Percentiles rank a stretch among this genome's conserved stretches.
Conservation (phyloP, 2,113 vertebrate genomes). For the Ovibos moschatus region DNA sequence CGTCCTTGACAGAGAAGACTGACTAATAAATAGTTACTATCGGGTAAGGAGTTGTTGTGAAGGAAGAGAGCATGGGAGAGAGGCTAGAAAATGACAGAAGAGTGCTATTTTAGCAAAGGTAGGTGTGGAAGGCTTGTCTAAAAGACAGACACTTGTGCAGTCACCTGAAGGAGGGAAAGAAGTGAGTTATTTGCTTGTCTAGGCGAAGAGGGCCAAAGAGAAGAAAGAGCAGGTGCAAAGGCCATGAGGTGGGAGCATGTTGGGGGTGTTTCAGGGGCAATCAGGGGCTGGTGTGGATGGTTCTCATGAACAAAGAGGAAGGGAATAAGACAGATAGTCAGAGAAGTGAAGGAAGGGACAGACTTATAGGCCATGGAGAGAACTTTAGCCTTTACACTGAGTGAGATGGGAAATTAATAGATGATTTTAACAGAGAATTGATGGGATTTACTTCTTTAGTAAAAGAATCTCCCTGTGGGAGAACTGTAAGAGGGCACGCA, state of each 20-base stretch:
- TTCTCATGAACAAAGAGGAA: not conserved
- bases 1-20: not conserved
- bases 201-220: not conserved
- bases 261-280: not conserved
- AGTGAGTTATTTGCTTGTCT: no score
- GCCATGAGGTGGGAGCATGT: not conserved
- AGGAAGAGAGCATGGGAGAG: not conserved
- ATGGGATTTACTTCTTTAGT: not conserved
- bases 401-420: not conserved
- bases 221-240: not conserved
- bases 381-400: not conserved
- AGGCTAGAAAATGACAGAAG: not conserved
- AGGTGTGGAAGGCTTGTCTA: not conserved
- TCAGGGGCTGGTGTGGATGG: not conserved
- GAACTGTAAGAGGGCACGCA: not conserved
- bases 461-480: not conserved
- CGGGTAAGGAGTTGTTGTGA: not conserved
- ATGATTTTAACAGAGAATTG: not conserved
- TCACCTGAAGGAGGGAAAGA: not conserved
- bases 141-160: not conserved
- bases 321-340: not conserved
- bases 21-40: not conserved
- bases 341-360: no score
- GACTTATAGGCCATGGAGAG: no score
- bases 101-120: not conserved